Base-by-base conservation (phyloP, 1,140 invertebrate genomes). In the Manduca sexta region DNA sequence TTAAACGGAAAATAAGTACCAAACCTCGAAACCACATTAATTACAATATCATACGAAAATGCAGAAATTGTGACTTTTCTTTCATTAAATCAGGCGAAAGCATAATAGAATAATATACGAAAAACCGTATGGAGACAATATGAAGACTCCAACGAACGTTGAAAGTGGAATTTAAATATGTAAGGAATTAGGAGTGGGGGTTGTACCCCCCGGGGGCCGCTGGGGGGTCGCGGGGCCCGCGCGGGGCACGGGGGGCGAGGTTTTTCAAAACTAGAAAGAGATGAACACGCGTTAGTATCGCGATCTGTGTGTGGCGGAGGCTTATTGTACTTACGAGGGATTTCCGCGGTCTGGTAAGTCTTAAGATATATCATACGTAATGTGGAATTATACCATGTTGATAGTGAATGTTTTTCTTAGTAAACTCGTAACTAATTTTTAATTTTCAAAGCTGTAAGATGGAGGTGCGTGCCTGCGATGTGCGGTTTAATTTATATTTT, bases 101-200 rank as follows among this genome's bases (percentile, higher is more conserved):
- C 46, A 43, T 57, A 65, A 64, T 61, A 57, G 59, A 59, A 62
- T 71, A 72, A 69, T 66, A 72, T 45, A 69, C 56, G 62, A 71
- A 73, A 45, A 69, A 58, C 57, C 72, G 68, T 77, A 68, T 69
- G 74, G 72, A 83, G 77, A 81, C 76, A 83, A 81, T 81, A 80
- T 73, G 61, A 73, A 68, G 78, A 69, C 74, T 70, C 65, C 57
- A 61, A 53, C 64, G 61, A 64, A 72, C 66, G 71, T 62, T 73
- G 70, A 72, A 80, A 84, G 76, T 80, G 76, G 80, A 82, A 82
- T 84, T 84, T 84, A 84, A 84, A 84, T 81, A 84, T 81, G 80
- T 84, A 81, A 81, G 77, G 80, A 84, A 84, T 84, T 81, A 81
- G 76, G 79, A 73, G 71, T 46, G 61, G 66, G n/a, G 69, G 51